phyloP scores from a whole-genome alignment of 2,113 vertebrate species.

The Nothocercus julius region DNA sequence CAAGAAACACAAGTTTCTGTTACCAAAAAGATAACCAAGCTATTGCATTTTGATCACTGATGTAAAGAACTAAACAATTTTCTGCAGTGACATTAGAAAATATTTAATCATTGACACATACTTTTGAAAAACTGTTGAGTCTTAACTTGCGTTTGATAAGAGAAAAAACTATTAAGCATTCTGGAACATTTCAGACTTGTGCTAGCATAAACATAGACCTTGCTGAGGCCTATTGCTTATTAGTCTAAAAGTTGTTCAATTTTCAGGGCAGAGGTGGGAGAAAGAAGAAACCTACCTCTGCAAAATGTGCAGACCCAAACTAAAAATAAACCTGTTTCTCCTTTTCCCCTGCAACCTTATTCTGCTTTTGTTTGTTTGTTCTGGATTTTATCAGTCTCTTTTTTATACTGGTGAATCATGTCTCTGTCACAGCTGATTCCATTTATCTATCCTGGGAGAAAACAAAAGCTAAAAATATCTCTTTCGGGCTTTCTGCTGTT shows the following conservation, averaged over 20 bases:
- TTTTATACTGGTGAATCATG: slow-evolving; percentile 59
- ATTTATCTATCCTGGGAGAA: slow-evolving; percentile 64
- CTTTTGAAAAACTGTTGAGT: background rate
- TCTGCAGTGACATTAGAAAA: background rate
- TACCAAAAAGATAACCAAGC: background rate
- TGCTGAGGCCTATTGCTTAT: background rate
- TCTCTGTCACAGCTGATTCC: slow-evolving; percentile 68
- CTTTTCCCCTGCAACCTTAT: background rate
- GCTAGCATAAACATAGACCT: background rate
- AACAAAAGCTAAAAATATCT: slow-evolving; percentile 70
- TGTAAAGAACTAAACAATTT: background rate
- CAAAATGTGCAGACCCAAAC: background rate
- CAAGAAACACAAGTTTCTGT: background rate
- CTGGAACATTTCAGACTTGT: background rate
- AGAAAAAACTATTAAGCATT: background rate
- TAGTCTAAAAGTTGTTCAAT: background rate
- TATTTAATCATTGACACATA: background rate
- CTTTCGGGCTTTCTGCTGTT: slow-evolving; percentile 55
- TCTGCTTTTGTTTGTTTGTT: slow-evolving; percentile 64
- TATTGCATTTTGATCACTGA: background rate
- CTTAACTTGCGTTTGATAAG: background rate
- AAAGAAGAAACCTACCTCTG: slow-evolving; percentile 15
- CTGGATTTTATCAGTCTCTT: slow-evolving; percentile 63
- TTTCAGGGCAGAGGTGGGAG: slow-evolving; percentile 8
- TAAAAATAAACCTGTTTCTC: slow-evolving; percentile 47